phyloP scores from a whole-genome alignment of 2,113 vertebrate species.

The Erythrocercus mccallii region DNA sequence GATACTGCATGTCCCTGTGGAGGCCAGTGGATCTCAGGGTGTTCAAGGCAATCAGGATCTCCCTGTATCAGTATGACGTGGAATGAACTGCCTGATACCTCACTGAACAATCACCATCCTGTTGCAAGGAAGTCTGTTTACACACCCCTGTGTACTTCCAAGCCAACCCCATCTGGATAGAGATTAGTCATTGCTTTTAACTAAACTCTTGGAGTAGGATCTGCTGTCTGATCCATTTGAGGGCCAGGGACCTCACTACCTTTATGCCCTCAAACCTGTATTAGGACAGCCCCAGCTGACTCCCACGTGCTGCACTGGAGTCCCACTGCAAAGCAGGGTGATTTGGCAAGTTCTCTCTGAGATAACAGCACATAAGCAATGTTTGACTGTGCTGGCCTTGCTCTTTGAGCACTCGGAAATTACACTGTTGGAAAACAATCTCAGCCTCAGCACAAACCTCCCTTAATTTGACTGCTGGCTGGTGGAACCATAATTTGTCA shows the following conservation, averaged over 20 bases:
- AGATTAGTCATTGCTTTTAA: not conserved
- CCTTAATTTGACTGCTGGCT: not conserved
- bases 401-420: not conserved
- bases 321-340: not conserved
- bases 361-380: not conserved
- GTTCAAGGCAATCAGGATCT: not conserved
- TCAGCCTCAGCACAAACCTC: not conserved
- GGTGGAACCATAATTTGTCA: not conserved
- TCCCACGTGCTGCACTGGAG: not conserved
- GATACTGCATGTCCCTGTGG: not conserved
- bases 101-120: not conserved
- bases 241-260: not conserved
- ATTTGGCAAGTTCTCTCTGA: not conserved
- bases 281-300: not conserved
- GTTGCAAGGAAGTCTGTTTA: not conserved
- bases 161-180: not conserved
- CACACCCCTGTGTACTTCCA: not conserved
- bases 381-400: not conserved
- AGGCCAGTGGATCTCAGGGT: not conserved
- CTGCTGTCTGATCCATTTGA: not conserved
- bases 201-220: not conserved
- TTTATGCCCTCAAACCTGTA: not conserved
- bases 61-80: fast-evolving
- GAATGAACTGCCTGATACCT: not conserved
- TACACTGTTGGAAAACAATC: not conserved